Evolutionary conservation across 2,888 invertebrate species (phyloP).

Genomic region (Parnassius smintheus): DNA sequence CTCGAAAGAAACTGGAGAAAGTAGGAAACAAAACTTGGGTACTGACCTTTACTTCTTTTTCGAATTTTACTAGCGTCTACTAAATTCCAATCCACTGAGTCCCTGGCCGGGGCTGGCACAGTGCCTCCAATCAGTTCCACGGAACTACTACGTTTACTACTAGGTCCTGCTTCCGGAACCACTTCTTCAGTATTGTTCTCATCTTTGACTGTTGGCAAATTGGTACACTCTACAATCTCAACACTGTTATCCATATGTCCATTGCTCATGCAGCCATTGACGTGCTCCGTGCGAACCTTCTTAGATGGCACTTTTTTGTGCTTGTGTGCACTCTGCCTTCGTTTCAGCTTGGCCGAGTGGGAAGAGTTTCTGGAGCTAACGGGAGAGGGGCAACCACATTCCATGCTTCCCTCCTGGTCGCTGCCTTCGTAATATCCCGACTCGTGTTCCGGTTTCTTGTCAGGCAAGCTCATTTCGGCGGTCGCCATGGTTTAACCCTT

Average conservation of each 20-base stretch:
- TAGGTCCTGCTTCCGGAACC: constrained; percentile 53
- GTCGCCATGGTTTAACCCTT: constrained; percentile 74
- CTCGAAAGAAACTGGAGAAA: too few species aligned
- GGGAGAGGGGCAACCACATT: constrained; percentile 74
- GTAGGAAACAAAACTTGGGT: background rate
- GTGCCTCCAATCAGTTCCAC: constrained; percentile 72
- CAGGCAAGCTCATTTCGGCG: constrained; percentile 82
- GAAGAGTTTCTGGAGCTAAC: constrained; percentile 73
- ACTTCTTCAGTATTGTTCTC: constrained; percentile 48
- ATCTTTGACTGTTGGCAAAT: constrained; percentile 48
- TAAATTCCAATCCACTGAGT: constrained; percentile 74
- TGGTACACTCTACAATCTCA: constrained; percentile 62
- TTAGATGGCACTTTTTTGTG: constrained; percentile 62
- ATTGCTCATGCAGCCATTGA: constrained; percentile 55
- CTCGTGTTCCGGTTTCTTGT: constrained; percentile 87
- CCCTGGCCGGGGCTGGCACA: constrained; percentile 66
- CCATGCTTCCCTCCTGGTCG: constrained; percentile 82
- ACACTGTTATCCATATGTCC: constrained; percentile 60
- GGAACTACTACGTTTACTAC: constrained; percentile 62
- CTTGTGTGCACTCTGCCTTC: constrained; percentile 63
- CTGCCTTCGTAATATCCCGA: constrained; percentile 92
- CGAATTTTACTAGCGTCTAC: constrained; percentile 81
- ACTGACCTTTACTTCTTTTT: constrained; percentile 74
- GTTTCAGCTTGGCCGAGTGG: constrained; percentile 64
- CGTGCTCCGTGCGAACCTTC: constrained; percentile 54